Evolutionary conservation across 2,888 invertebrate genomes (phyloP).

Genomic region (Campoletis raptor): DNA sequence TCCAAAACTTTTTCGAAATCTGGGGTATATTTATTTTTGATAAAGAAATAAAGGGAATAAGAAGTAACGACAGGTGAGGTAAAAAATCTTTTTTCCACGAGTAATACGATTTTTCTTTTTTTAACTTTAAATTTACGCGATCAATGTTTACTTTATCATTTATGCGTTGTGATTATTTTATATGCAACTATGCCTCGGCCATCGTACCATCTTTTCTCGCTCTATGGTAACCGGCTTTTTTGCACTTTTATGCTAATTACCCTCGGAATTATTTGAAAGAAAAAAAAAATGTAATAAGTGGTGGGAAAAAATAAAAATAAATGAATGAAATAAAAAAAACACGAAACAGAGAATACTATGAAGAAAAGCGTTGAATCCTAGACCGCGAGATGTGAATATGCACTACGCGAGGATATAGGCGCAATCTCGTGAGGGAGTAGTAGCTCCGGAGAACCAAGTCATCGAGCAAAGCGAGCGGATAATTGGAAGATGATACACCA

Average conservation of each 20-base stretch:
- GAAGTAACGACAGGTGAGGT: background rate
- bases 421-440: constrained; percentile 63
- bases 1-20: background rate
- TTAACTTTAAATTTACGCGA: background rate
- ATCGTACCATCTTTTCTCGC: background rate
- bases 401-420: constrained; percentile 46
- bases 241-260: constrained; percentile 57
- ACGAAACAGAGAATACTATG: constrained; percentile 1
- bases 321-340: too few species aligned
- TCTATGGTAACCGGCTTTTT: background rate
- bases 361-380: constrained; percentile 49
- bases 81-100: background rate
- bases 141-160: background rate
- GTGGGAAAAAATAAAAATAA: background rate
- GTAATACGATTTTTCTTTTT: background rate
- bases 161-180: background rate
- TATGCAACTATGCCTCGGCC: background rate
- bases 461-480: constrained; percentile 75
- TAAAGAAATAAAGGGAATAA: background rate
- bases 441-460: constrained; percentile 69
- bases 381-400: constrained; percentile 24
- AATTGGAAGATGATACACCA: constrained; percentile 83
- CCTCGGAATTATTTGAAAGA: constrained; percentile 22
- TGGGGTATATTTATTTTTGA: background rate
- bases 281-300: constrained; percentile 19